phyloP scores from a whole-genome alignment of 1,140 invertebrate genomes.

The Drosophila nikananu region DNA sequence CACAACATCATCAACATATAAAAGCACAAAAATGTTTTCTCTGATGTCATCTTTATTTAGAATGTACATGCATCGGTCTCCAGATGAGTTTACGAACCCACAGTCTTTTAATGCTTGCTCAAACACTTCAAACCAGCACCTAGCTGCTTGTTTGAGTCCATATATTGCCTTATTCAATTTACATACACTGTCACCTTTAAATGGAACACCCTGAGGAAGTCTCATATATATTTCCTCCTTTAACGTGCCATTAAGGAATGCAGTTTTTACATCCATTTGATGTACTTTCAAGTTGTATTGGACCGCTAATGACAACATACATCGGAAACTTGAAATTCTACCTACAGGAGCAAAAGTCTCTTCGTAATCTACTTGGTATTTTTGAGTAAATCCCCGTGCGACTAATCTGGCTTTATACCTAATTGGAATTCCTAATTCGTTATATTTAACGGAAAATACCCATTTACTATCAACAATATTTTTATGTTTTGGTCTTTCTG shows the following conservation, averaged over 20 bases:
- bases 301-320: no score
- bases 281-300: not conserved
- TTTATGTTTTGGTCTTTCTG: conserved; percentile 5
- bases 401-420: conserved; percentile 65
- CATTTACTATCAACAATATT: conserved; percentile 18
- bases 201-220: not conserved
- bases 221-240: conserved; percentile 83
- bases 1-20: no score
- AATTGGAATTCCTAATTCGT: conserved; percentile 35
- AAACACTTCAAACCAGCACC: conserved; percentile 33
- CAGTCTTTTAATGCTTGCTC: conserved; percentile 55
- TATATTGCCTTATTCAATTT: not conserved
- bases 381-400: conserved; percentile 17
- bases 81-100: conserved; percentile 63
- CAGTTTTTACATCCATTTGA: conserved; percentile 40
- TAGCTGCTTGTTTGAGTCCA: not conserved
- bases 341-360: conserved; percentile 52
- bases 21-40: no score
- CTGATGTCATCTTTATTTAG: not conserved
- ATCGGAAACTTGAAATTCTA: conserved; percentile 37
- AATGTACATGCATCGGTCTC: conserved; percentile 65
- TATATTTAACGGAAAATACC: conserved; percentile 24
- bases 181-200: not conserved
- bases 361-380: conserved; percentile 74
- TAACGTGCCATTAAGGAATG: conserved; percentile 75